phyloP scores from a whole-genome alignment of 53 echinoderm and acorn worm species.

The Holothuria scabra region DNA sequence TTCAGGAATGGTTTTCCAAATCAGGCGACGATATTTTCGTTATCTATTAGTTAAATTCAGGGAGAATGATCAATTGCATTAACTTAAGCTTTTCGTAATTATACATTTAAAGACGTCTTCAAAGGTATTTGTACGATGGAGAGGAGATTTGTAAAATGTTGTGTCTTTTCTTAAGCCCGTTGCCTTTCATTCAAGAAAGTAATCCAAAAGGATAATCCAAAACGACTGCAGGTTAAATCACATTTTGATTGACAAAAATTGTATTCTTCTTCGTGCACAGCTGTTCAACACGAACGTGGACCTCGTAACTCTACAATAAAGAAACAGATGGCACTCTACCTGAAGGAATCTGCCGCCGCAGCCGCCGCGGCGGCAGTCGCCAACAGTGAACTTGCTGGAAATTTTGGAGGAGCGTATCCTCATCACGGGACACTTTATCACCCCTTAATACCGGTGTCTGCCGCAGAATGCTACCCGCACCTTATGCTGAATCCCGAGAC shows the following conservation, averaged over 20 bases:
- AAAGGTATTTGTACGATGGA: no score
- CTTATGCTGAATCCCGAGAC: slow-evolving; percentile 2
- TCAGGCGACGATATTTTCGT: no score
- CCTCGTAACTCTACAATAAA: slow-evolving; percentile 97
- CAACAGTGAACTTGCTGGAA: slow-evolving; percentile 54
- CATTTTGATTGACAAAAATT: no score
- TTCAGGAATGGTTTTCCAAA: no score
- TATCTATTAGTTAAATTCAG: no score
- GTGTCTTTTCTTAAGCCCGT: no score
- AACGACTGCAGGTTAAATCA: neutral
- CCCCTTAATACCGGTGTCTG: slow-evolving; percentile 52
- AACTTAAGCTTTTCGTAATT: no score
- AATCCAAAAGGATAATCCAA: no score
- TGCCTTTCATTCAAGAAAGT: no score
- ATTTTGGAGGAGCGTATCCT: slow-evolving; percentile 66
- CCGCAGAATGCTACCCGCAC: neutral
- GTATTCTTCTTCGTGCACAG: slow-evolving; percentile 44
- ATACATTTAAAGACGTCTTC: no score
- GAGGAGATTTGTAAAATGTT: no score
- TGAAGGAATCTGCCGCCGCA: slow-evolving; percentile 91
- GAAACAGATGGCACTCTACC: slow-evolving; percentile 98
- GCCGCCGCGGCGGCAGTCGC: slow-evolving; percentile 72
- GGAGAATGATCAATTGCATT: no score
- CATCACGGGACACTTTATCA: slow-evolving; percentile 70
- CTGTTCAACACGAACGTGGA: slow-evolving; percentile 96